Conservation (phyloP, 1,140 invertebrate genomes). For the Drosophila mayri region DNA sequence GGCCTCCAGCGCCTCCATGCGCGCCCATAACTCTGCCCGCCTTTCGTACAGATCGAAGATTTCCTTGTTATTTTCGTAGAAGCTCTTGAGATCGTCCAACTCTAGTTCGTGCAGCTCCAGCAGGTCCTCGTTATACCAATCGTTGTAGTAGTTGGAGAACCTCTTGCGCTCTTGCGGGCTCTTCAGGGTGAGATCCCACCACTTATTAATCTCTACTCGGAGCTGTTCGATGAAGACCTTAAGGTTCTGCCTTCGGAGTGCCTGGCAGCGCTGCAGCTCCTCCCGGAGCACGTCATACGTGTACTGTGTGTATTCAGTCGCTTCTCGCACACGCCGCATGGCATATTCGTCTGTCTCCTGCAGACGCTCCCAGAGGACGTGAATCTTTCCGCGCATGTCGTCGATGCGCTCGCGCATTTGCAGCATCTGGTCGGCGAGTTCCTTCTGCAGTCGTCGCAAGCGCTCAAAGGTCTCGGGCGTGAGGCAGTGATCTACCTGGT, state of each 20-base stretch:
- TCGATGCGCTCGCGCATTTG: slow-evolving; percentile 84
- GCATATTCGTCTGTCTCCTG: slow-evolving; percentile 53
- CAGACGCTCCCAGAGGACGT: slow-evolving; percentile 88
- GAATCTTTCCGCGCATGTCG: slow-evolving; percentile 86
- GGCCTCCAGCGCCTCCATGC: slow-evolving; percentile 89
- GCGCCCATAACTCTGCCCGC: slow-evolving; percentile 88
- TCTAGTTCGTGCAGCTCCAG: slow-evolving; percentile 91
- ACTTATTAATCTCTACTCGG: slow-evolving; percentile 88
- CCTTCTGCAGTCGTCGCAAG: slow-evolving; percentile 42
- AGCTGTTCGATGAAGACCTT: slow-evolving; percentile 89
- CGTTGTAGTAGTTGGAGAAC: slow-evolving; percentile 88
- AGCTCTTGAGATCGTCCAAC: slow-evolving; percentile 88
- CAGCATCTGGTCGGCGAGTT: slow-evolving; percentile 58
- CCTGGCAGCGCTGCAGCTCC: slow-evolving; percentile 88
- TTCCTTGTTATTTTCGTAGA: slow-evolving; percentile 89
- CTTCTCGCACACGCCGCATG: slow-evolving; percentile 39
- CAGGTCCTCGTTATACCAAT: slow-evolving; percentile 90
- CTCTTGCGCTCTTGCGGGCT: slow-evolving; percentile 87
- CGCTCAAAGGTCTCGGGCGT: slow-evolving; percentile 56
- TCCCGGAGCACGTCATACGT: slow-evolving; percentile 86
- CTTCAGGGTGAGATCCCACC: slow-evolving; percentile 91
- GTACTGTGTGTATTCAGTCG: slow-evolving; percentile 76
- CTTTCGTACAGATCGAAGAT: slow-evolving; percentile 89
- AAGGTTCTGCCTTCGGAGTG: slow-evolving; percentile 88
- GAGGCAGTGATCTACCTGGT: slow-evolving; percentile 60